Base-by-base conservation (phyloP, 2,797 vertebrate species). In the Phoeniculus purpureus region DNA sequence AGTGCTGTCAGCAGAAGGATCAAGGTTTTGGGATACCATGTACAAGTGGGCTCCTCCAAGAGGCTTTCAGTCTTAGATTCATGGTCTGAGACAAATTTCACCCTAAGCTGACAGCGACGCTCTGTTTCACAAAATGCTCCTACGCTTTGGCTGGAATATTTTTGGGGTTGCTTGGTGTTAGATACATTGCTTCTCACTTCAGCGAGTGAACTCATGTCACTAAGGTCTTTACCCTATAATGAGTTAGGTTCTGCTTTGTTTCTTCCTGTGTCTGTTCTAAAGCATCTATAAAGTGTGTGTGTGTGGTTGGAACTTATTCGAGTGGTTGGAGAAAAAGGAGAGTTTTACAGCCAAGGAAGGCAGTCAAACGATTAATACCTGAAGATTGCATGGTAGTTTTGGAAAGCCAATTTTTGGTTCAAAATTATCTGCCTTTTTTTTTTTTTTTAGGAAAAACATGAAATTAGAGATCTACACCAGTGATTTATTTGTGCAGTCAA, bases 401-500 rank as follows among this genome's bases (percentile, higher is more conserved):
- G 20, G 27, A 66, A 90, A 82, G 17, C 54, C 10, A 78, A 25
- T 60, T 90, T 85, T 85, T 19, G 85, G 32, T 75, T 78, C 10
- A 62, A 73, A 92, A 77, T 89, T 62, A 31, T 50, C 29, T 54
- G 22, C 17, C 12, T 61, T 68, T 51, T 31, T 45, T 64, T 22
- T 10, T 43, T 55, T 56, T 45, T 64, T 22, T 12, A 32, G 22
- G 18, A 47, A 77, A 70, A 66, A 10, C 16, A 21, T 32, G 13
- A 40, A 13, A 7, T 84, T 74, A 34, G 15, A 59, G 61, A 91
- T 20, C 26, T 67, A 84, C 13, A 70, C 6, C 4, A 1, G 18
- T 88, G 78, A 87, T 90, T 86, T 87, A 89, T 88, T 84, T 85
- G 66, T 34, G 55, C 73, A 51, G 54, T 59, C 68, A 85, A 85